Evolutionary conservation across 2,888 invertebrate genomes (phyloP).

Genomic region (Tupiocoris notatus): DNA sequence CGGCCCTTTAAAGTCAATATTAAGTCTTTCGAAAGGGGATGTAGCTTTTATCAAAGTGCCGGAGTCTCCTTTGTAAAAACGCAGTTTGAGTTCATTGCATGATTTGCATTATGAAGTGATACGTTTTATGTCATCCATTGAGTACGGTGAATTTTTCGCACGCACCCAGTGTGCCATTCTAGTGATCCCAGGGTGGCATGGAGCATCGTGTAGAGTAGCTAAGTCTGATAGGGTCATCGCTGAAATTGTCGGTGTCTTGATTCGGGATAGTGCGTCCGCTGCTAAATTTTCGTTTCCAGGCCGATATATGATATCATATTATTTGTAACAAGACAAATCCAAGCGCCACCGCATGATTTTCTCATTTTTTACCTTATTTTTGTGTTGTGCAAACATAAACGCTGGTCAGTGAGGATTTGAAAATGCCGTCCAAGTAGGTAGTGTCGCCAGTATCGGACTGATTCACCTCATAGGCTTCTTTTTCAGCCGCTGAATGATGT

Average conservation of each 20-base stretch:
- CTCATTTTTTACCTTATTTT: no score
- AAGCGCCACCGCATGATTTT: slow-evolving; percentile 4
- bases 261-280: slow-evolving; percentile 6
- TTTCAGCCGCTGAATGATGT: slow-evolving; percentile 4
- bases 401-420: slow-evolving; percentile 1
- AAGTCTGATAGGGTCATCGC: not conserved
- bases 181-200: slow-evolving; percentile 2
- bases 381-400: no score
- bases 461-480: no score
- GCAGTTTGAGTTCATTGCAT: not conserved
- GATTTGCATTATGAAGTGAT: not conserved
- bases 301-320: not conserved
- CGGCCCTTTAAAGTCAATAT: slow-evolving; percentile 26
- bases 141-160: not conserved
- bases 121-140: not conserved
- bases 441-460: not conserved
- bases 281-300: slow-evolving; percentile 4
- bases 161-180: not conserved
- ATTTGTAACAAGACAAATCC: slow-evolving; percentile 5
- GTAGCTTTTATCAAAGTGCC: slow-evolving; percentile 28
- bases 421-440: slow-evolving; percentile 1
- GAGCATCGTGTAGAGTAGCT: not conserved
- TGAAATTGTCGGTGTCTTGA: not conserved
- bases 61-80: not conserved
- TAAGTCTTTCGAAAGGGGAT: slow-evolving; percentile 46